These are phyloP conservation scores for Tokudaia tokunoshimensis DNA, from an alignment of 2,797 vertebrate species.

Conservation along the genomic window DNA sequence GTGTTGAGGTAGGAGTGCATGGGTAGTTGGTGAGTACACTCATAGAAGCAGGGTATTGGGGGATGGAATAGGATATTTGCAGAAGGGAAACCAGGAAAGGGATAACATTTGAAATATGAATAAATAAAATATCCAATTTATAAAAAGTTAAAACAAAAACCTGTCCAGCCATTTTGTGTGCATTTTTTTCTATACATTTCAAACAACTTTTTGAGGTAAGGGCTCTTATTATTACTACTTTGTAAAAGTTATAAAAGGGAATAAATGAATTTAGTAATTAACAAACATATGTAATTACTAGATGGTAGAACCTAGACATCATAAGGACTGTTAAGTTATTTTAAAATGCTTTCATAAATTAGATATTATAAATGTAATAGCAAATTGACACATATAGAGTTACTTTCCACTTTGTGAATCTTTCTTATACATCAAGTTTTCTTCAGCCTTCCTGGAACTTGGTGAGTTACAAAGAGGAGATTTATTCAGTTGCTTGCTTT, in stretches of 20 bases:
- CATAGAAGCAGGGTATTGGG: too few relatives aligned
- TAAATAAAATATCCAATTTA: too few relatives aligned
- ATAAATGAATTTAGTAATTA: conserved; percentile 26
- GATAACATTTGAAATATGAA: too few relatives aligned
- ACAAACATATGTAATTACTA: neutral
- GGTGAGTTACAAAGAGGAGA: neutral
- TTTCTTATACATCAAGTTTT: neutral
- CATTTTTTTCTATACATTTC: conserved; percentile 8
- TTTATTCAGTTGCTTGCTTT: neutral
- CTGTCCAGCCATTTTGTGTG: neutral
- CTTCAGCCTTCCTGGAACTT: neutral
- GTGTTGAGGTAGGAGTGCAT: too few relatives aligned
- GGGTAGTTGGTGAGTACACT: too few relatives aligned
- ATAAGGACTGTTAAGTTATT: neutral
- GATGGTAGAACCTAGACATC: neutral
- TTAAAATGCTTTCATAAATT: conserved; percentile 11
- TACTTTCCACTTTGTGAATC: neutral
- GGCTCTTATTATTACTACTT: neutral
- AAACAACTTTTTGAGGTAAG: neutral
- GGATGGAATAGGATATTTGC: too few relatives aligned
- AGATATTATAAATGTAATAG: neutral
- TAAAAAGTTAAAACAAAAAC: too few relatives aligned
- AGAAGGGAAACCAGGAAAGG: too few relatives aligned
- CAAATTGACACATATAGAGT: neutral
- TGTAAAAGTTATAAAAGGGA: neutral